Evolutionary conservation across 2,888 invertebrate genomes (phyloP).

Genomic region (Leptopilina myrica): DNA sequence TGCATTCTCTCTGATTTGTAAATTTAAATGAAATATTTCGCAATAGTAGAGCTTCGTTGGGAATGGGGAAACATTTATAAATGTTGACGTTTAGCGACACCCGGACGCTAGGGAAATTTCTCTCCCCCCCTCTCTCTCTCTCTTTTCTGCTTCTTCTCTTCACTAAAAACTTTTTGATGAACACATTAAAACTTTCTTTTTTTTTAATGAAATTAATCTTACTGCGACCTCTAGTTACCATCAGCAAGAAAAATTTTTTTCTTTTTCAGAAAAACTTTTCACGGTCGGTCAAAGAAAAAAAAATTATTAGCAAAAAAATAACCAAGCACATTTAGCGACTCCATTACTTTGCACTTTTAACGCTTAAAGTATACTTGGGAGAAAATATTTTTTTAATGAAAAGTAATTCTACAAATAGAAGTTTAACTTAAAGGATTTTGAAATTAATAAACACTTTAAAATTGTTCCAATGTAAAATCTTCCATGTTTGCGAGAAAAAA

Average conservation of each 20-base stretch:
- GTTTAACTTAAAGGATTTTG: neutral
- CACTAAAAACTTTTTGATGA: slow-evolving; percentile 7
- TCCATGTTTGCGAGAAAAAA: too few species aligned
- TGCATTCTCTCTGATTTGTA: slow-evolving; percentile 7
- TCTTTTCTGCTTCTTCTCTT: neutral
- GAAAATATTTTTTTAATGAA: neutral
- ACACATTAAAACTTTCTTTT: slow-evolving; percentile 9
- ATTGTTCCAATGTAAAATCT: too few species aligned
- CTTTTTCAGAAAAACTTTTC: neutral
- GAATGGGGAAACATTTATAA: slow-evolving; percentile 9
- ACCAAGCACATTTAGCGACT: neutral
- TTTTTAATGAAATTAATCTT: slow-evolving; percentile 21
- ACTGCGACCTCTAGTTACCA: slow-evolving; percentile 2
- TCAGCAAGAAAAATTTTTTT: neutral
- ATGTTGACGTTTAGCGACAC: slow-evolving; percentile 13
- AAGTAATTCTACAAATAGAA: neutral
- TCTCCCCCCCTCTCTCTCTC: neutral
- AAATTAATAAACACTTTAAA: neutral
- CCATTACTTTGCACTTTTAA: slow-evolving; percentile 3
- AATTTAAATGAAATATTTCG: neutral
- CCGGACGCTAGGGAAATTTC: neutral
- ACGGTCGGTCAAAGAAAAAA: neutral
- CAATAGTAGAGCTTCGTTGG: neutral
- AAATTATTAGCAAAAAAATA: slow-evolving; percentile 9
- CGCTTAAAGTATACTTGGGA: neutral